These are phyloP conservation scores for Ciconia maguari DNA, from an alignment of 2,113 vertebrate genomes.

Conservation along the genomic window DNA sequence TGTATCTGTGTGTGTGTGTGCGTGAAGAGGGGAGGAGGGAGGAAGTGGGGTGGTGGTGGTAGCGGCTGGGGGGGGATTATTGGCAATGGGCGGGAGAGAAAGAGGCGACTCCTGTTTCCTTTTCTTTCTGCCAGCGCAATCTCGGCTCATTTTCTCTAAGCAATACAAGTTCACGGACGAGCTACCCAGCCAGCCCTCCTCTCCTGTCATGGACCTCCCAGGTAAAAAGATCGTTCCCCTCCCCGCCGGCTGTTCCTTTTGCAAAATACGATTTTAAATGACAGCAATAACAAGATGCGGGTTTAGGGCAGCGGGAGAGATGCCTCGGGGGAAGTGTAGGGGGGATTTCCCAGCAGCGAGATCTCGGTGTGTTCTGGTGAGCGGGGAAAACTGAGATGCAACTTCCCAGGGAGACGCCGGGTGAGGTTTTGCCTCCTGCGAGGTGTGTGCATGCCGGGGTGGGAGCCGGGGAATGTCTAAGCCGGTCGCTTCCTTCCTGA, in stretches of 20 bases:
- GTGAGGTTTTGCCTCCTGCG: background rate
- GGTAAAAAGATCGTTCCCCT: constrained; percentile 72
- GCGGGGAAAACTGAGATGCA: background rate
- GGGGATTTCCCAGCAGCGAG: background rate
- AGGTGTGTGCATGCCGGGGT: background rate
- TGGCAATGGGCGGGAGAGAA: constrained; percentile 85
- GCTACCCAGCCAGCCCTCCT: constrained; percentile 57
- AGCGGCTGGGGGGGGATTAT: constrained; percentile 65
- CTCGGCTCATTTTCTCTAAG: constrained; percentile 69
- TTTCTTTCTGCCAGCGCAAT: constrained; percentile 71
- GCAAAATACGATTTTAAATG: background rate
- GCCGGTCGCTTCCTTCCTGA: background rate
- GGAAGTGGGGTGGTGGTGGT: constrained; percentile 68
- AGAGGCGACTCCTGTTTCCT: constrained; percentile 75
- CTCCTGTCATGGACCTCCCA: constrained; percentile 81
- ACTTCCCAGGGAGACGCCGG: background rate
- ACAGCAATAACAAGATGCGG: background rate
- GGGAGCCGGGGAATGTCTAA: background rate
- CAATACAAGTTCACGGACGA: constrained; percentile 72
- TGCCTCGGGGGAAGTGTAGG: background rate
- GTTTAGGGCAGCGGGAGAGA: background rate
- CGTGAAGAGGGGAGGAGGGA: constrained; percentile 42
- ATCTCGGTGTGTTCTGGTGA: background rate
- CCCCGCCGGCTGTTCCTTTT: background rate
- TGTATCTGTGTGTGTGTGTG: background rate